Percentiles rank a stretch among this genome's conserved stretches.
These are phyloP conservation scores for Nymphalis c-album DNA, from an alignment of 2,888 invertebrate species.

Conservation along the genomic window DNA sequence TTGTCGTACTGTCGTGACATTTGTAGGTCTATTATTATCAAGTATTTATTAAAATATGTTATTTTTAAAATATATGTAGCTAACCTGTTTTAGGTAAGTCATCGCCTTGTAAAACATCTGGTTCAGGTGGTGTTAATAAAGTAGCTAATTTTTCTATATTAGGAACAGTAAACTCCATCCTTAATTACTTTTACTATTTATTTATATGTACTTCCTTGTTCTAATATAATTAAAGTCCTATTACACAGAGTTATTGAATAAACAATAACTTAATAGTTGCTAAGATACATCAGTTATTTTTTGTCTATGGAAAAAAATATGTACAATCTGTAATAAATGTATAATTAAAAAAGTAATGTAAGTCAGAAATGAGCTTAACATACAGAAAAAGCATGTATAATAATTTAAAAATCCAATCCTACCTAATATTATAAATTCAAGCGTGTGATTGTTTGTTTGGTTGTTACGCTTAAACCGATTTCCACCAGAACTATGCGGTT, in stretches of 20 bases:
- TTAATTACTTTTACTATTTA: neutral
- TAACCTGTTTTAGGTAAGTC: slow-evolving; percentile 59
- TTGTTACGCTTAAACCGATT: too few relatives aligned
- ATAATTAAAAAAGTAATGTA: too few relatives aligned
- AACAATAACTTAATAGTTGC: slow-evolving; percentile 11
- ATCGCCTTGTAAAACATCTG: slow-evolving; percentile 70
- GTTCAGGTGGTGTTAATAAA: slow-evolving; percentile 64
- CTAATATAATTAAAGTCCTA: neutral
- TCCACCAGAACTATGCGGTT: too few relatives aligned
- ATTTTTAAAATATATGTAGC: neutral
- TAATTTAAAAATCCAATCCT: too few relatives aligned
- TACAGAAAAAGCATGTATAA: too few relatives aligned
- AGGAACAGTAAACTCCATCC: slow-evolving; percentile 57
- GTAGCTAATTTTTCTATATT: slow-evolving; percentile 62
- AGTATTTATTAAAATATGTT: too few relatives aligned
- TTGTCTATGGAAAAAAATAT: neutral
- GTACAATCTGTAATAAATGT: neutral
- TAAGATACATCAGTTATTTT: neutral
- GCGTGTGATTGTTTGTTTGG: too few relatives aligned
- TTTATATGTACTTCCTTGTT: too few relatives aligned
- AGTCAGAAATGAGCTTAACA: too few relatives aligned
- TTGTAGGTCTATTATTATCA: too few relatives aligned
- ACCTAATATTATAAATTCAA: too few relatives aligned
- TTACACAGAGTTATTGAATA: slow-evolving; percentile 10
- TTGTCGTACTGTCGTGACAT: too few relatives aligned